Conservation (phyloP, 1,140 invertebrate species). For the Mesaphorura yosii region DNA sequence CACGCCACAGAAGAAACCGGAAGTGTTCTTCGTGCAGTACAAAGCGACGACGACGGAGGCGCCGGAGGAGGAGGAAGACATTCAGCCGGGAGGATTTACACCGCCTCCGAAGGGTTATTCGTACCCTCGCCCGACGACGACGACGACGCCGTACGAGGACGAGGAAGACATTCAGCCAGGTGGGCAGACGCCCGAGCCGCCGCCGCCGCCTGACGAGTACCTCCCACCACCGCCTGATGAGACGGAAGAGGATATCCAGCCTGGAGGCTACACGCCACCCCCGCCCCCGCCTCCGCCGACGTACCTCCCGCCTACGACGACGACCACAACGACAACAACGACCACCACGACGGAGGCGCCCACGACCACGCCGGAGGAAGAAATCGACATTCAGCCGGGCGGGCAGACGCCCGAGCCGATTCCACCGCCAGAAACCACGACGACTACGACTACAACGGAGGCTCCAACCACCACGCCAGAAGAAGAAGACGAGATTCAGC, state of each 20-base stretch:
- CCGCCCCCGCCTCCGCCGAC: no score
- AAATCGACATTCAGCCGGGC: background rate
- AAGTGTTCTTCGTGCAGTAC: constrained; percentile 78
- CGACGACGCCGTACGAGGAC: background rate
- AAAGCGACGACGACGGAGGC: constrained; percentile 31
- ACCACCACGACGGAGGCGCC: background rate
- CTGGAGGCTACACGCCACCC: no score
- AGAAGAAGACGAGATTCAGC: background rate
- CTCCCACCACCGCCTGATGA: background rate
- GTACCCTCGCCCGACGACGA: background rate
- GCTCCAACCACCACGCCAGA: background rate
- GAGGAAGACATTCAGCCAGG: constrained; percentile 5
- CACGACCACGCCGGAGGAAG: background rate
- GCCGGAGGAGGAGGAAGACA: background rate
- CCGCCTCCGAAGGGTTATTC: background rate
- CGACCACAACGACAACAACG: no score
- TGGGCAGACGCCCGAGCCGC: background rate
- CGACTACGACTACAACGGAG: background rate
- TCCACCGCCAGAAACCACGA: no score
- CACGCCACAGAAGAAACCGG: constrained; percentile 67
- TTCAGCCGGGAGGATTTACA: background rate
- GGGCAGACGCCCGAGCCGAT: background rate
- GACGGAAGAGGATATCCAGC: constrained; percentile 3
- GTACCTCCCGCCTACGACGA: no score
- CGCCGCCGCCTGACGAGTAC: background rate